phyloP scores from a whole-genome alignment of 2,797 vertebrate genomes.

The Syncerus caffer region DNA sequence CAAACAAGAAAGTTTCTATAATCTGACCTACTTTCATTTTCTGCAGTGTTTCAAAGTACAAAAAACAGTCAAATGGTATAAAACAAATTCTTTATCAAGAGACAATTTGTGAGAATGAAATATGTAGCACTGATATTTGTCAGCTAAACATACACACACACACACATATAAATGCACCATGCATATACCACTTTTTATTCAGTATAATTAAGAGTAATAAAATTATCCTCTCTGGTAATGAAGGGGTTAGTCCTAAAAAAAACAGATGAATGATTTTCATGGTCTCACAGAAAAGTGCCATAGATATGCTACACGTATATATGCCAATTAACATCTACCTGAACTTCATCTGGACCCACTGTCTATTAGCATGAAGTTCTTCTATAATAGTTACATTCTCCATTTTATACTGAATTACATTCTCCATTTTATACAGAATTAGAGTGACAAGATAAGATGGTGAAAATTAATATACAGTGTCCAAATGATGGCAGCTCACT shows the following conservation, averaged over 20 bases:
- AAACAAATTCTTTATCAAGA: neutral
- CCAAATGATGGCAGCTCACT: conserved; percentile 28
- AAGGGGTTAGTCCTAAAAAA: neutral
- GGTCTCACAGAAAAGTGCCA: neutral
- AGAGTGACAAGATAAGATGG: neutral
- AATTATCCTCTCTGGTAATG: neutral
- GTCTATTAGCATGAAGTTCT: neutral
- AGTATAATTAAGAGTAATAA: neutral
- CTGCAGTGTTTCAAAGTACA: neutral
- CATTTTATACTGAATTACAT: neutral
- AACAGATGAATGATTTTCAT: neutral
- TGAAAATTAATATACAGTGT: conserved; percentile 39
- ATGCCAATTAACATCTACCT: neutral
- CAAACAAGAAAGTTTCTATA: neutral
- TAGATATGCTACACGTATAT: neutral
- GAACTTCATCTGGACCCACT: neutral
- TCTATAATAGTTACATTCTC: neutral
- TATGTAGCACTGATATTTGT: neutral
- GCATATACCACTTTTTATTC: neutral
- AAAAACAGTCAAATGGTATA: neutral
- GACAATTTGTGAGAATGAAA: neutral
- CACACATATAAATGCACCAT: neutral
- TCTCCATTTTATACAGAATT: conserved; percentile 23
- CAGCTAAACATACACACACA: neutral
- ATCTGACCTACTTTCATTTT: neutral